Base-by-base conservation (phyloP, 1,140 invertebrate genomes). In the Zaprionus taronus region DNA sequence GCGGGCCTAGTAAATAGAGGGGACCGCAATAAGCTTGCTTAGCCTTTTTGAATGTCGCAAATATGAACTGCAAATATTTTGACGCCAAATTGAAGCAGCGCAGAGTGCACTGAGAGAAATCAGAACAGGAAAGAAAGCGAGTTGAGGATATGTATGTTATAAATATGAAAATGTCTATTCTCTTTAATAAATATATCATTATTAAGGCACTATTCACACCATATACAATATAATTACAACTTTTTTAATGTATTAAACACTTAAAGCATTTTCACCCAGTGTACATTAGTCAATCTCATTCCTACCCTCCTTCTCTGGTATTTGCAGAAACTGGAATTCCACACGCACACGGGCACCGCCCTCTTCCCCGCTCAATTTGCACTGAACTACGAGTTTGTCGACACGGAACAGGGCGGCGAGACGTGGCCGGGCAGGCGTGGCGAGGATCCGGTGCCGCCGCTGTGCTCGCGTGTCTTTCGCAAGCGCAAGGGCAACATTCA, bases 341-440 rank as follows among this genome's bases (percentile, higher is more conserved):
- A 95, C 92, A 93, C 94, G 66, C 90, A 95, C 85, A 93, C 94
- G 65, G 95, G 95, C 24, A 96, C 95, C 9, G 95, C 95, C 22
- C 93, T 96, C 4, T 95, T 95, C 81, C 95, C 95, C 7, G 94
- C 95, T 2, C 93, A 94, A 26, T 96, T 96, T 82, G 93, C 94
- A 36, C 84, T 96, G 36, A 95, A 96, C 64, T 98, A 98, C 91
- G 97, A 98, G 91, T 98, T 98, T 80, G 95, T 98, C 2, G 96
- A 97, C 85, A 97, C 96, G 0, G 93, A 95, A 51, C 94, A 97
- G 67, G 95, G 95, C 20, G 96, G 96, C 2, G 95, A 96, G 60
- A 92, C 93, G 0, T 96, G 95, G 95, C 70, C 93, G 28, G 94
- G 94, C 0, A 93, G 93, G 31, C 93, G 94, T 1, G 96, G 96